phyloP scores from a whole-genome alignment of 2,797 vertebrate genomes.

The Telmatherina bonti region DNA sequence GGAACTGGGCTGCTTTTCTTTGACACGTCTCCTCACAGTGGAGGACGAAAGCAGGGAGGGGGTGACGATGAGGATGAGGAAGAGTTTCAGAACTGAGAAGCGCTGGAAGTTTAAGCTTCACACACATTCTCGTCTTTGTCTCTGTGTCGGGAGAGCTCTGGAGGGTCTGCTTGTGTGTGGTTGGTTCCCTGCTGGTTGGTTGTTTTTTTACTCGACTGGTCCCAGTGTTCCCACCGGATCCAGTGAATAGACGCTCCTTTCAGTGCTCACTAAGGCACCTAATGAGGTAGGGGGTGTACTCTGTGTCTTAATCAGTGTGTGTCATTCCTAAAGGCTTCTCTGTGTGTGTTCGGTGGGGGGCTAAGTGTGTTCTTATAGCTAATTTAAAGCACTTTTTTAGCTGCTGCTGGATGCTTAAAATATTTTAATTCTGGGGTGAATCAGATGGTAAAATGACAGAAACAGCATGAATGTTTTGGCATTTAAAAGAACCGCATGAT shows the following conservation, averaged over 20 bases:
- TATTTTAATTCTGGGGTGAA: too few relatives aligned
- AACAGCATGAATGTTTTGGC: too few relatives aligned
- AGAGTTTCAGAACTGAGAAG: too few relatives aligned
- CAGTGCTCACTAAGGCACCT: slow-evolving; percentile 53
- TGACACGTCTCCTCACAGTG: slow-evolving; percentile 7
- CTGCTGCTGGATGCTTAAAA: neutral
- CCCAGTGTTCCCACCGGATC: slow-evolving; percentile 61
- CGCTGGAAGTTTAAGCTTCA: slow-evolving; percentile 41
- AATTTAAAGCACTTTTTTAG: neutral
- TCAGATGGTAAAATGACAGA: too few relatives aligned
- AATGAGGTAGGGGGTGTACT: slow-evolving; percentile 70
- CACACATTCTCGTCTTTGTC: slow-evolving; percentile 53
- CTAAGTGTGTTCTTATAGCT: neutral
- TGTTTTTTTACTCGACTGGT: slow-evolving; percentile 52
- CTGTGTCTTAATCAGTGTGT: slow-evolving; percentile 34
- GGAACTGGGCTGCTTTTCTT: slow-evolving; percentile 38
- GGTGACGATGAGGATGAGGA: slow-evolving; percentile 28
- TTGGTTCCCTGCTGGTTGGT: slow-evolving; percentile 26
- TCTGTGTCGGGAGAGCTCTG: slow-evolving; percentile 14
- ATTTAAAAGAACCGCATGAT: neutral
- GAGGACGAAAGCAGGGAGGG: neutral
- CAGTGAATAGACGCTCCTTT: slow-evolving; percentile 65
- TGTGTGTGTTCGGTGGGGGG: slow-evolving; percentile 11
- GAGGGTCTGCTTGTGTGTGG: slow-evolving; percentile 27
- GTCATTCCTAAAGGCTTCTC: slow-evolving; percentile 22